phyloP scores from a whole-genome alignment of 1,140 invertebrate species.

The Nymphalis io region DNA sequence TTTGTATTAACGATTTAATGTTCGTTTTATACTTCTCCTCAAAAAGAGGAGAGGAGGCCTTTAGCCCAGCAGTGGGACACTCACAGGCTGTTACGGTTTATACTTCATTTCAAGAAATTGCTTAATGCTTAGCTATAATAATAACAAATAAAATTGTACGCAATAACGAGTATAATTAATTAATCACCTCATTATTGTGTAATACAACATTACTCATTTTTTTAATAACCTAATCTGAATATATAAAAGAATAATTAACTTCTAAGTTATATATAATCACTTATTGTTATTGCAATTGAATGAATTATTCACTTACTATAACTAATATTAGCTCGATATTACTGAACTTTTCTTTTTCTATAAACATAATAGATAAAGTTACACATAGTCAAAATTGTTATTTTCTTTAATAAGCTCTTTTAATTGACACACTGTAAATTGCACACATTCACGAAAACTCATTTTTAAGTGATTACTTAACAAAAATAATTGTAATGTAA shows the following conservation, averaged over 20 bases:
- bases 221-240: neutral
- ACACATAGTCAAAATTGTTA: neutral
- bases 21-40: no score
- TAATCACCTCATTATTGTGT: slow-evolving; percentile 12
- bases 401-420: no score
- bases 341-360: no score
- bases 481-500: no score
- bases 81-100: no score
- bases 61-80: no score
- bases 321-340: neutral
- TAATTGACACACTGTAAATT: no score
- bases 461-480: no score
- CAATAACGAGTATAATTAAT: slow-evolving; percentile 8
- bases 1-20: no score
- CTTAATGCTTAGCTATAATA: neutral
- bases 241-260: neutral
- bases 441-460: no score
- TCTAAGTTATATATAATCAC: neutral
- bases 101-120: no score
- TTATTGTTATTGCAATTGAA: neutral
- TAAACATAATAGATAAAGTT: neutral
- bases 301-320: neutral
- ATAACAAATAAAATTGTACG: neutral
- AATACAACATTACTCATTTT: neutral
- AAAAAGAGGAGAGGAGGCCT: no score